These are phyloP conservation scores for Amphipyra berbera DNA, from an alignment of 2,888 invertebrate species.

Conservation along the genomic window DNA sequence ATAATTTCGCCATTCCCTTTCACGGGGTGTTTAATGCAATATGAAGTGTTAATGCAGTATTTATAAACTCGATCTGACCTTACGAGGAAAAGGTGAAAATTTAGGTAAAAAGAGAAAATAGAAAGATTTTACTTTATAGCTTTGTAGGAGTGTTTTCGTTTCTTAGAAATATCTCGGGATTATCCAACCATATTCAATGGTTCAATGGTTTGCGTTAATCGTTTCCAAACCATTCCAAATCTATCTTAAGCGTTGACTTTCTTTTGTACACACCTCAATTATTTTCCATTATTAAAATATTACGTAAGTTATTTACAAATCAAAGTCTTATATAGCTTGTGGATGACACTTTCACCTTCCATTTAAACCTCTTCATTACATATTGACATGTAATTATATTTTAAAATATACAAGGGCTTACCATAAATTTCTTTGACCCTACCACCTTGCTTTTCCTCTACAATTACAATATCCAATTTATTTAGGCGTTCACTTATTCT, in stretches of 20 bases:
- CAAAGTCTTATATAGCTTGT: constrained; percentile 33
- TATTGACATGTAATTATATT: constrained; percentile 48
- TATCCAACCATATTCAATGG: constrained; percentile 4
- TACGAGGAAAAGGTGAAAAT: not conserved
- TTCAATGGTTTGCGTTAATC: constrained; percentile 18
- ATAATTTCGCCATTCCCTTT: not conserved
- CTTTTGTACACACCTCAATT: constrained; percentile 42
- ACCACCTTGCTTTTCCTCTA: constrained; percentile 60
- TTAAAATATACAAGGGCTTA: constrained; percentile 54
- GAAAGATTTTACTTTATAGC: constrained; percentile 4
- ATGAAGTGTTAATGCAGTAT: not conserved
- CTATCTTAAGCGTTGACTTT: constrained; percentile 28
- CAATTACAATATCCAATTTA: constrained; percentile 36
- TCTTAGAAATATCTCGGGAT: constrained; percentile 16
- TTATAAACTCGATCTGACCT: constrained; percentile 1
- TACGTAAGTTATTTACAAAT: constrained; percentile 41
- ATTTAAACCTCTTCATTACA: constrained; percentile 37
- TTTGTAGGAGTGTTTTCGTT: constrained; percentile 7
- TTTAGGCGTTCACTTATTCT: constrained; percentile 18
- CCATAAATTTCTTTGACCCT: constrained; percentile 62
- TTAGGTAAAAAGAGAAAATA: not conserved
- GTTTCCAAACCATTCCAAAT: constrained; percentile 32
- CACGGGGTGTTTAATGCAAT: not conserved
- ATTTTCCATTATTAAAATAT: constrained; percentile 45
- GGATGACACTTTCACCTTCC: constrained; percentile 53